Evolutionary conservation across 1,140 invertebrate species (phyloP), one percentile per base, ranked within the genome.

Genomic region (Hylaeus anthracinus): DNA sequence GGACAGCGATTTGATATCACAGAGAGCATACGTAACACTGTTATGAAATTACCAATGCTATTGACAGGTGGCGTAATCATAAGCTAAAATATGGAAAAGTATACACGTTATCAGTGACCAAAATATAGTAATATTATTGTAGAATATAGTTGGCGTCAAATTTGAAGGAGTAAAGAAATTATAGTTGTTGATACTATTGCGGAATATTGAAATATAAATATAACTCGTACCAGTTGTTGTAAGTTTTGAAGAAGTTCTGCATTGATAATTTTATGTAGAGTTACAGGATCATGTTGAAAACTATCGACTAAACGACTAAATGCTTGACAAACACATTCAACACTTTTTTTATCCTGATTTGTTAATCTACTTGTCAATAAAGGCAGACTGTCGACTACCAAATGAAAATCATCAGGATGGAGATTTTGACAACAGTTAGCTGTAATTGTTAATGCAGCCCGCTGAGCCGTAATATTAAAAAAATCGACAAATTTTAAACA

Each of bases 381-480:
- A 5, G 97, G 95, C 64, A 99, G 93, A 65, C 98, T 98, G 64
- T 98, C 98, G 65, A 96, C 95, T 12, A 99, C 97, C 82, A 98
- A 97, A 87, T 98, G 96, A 92, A 99, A 99, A 92, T 99, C 98
- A 88, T 99, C 98, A 9, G 96, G 94, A 65, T 97, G 97, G 84
- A 99, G 94, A 94, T 98, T 99, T 90, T 98, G 97, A 91, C 98
- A 99, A 94, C 98, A 99, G 92, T 99, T 99, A 55, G 99, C 98
- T 0, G 98, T 98, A 71, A 99, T 98, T 4, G 98, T 97, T 26
- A 99, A 94, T 0, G 99, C 98, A 63, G 98, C 97, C 37, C 98
- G 95, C 94, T 99, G 98, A 12, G 98, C 98, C 88, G 97, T 97
- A 80, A 99, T 99, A 51, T 98, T 98, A 94, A 99, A 99, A 94